Evolutionary conservation across 92 coral and sea anemone genomes (phyloP).

Genomic region (Epizoanthus stellaris): DNA sequence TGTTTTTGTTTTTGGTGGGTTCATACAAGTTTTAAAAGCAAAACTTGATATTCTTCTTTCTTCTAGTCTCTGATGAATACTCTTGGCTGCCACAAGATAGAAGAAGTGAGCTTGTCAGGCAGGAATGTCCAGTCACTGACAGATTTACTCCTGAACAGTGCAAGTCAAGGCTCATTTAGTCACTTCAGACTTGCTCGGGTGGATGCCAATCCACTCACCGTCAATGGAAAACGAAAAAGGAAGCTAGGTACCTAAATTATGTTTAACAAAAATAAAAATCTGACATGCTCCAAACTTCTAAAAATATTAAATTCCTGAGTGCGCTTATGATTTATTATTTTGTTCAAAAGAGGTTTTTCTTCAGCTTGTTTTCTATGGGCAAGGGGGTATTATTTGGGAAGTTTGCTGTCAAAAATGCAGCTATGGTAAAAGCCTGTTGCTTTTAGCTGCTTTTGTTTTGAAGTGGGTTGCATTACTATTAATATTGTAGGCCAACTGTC

Average conservation of each 20-base stretch:
- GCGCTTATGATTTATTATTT: background rate
- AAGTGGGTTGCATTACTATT: no score
- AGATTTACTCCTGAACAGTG: constrained; percentile 75
- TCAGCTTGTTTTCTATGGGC: background rate
- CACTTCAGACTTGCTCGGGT: constrained; percentile 69
- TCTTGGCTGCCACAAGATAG: constrained; percentile 66
- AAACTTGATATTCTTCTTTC: no score
- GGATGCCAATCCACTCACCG: constrained; percentile 79
- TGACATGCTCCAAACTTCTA: background rate
- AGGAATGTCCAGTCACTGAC: constrained; percentile 79
- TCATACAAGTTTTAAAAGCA: no score
- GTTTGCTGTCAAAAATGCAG: no score
- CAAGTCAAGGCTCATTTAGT: constrained; percentile 90
- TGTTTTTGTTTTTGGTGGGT: no score
- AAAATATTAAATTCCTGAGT: no score
- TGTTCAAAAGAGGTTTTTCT: background rate
- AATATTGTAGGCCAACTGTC: no score
- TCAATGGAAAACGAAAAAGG: constrained; percentile 76
- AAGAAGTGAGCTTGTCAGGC: constrained; percentile 79
- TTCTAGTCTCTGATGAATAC: constrained; percentile 73
- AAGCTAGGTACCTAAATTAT: constrained; percentile 51
- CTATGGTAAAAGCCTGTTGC: no score
- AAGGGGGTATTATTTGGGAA: no score
- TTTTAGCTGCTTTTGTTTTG: no score
- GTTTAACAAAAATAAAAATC: background rate